Conservation (phyloP, 2,888 invertebrate species). For the Rhingia campestris region DNA sequence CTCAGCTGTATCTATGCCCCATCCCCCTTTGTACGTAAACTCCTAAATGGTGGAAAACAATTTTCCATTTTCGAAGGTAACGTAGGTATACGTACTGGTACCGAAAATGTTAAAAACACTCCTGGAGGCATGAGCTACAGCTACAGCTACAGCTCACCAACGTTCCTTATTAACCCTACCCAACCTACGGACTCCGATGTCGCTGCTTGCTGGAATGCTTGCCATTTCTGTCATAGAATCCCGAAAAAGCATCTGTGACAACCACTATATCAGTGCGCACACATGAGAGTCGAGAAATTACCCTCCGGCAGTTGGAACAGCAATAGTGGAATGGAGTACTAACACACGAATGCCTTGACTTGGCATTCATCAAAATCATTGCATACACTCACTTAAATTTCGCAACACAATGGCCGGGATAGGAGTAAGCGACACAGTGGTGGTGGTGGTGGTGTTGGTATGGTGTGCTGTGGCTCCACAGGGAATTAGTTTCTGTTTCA, state of each 20-base stretch:
- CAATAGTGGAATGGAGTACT: conserved; percentile 5
- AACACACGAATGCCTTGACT: conserved; percentile 54
- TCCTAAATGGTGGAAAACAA: conserved; percentile 50
- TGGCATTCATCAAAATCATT: conserved; percentile 73
- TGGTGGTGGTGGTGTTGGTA: background rate
- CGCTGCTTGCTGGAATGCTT: conserved; percentile 51
- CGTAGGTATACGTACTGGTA: conserved; percentile 34
- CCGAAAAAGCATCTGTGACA: conserved; percentile 73
- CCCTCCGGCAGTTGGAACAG: conserved; percentile 47
- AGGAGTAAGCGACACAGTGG: background rate
- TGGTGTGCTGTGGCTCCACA: background rate
- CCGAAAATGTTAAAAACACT: conserved; percentile 65
- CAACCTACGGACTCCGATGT: conserved; percentile 1
- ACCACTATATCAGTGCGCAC: conserved; percentile 58
- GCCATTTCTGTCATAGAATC: conserved; percentile 66
- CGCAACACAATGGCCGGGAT: conserved; percentile 23
- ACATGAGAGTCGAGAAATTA: conserved; percentile 56
- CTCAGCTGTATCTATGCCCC: conserved; percentile 27
- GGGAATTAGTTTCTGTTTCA: conserved; percentile 42
- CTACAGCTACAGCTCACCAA: conserved; percentile 14
- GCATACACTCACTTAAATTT: conserved; percentile 71
- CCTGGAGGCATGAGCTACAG: conserved; percentile 3
- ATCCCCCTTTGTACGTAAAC: conserved; percentile 5
- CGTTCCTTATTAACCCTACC: conserved; percentile 31
- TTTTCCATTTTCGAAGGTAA: conserved; percentile 61